Base-by-base conservation (phyloP, 2,113 vertebrate genomes). In the Xiphophorus maculatus region DNA sequence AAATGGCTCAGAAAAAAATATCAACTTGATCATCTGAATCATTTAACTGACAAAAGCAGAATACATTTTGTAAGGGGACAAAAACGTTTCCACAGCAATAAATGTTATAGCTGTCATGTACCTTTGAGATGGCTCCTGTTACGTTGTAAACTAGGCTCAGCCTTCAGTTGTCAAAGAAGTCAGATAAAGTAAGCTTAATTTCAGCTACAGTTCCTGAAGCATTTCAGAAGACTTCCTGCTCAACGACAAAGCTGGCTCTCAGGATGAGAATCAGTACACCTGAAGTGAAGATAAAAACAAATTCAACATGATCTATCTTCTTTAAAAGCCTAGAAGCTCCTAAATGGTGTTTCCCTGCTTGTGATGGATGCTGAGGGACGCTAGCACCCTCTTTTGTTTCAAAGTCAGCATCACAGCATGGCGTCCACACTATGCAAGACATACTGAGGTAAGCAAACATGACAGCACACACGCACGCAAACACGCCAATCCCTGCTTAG, bases 401-500 rank as follows among this genome's bases (percentile, higher is more conserved):
- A 71, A 72, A 79, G 71, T 77, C 65, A 81, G 83, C 88, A 91
- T 81, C 87, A 73, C 87, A 85, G 80, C 81, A 30, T 54, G 84
- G 80, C 73, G 77, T 79, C 82, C 77, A 73, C 61, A 73, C 70
- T 71, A 60, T 35, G 32, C 71, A 73, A 84, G 85, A 88, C 60
- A 66, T 70, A 85, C 84, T 92, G 92, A 93, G 90, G 92, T 93
- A 93, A 93, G 80, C 71, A 44, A 80, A 94, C 83, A 80, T 85
- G 85, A 88, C 82, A 66, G 88, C 84, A 87, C 88, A 86, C 84
- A 84, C 51, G 22, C 85, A 88, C 44, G 71, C 69, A 90, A 90
- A 91, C 91, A 87, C 83, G 84, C 76, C 80, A 73, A 88, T 86
- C 84, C 85, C 89, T 88, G 91, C 83, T 83, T 72, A 79, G 65